Base-by-base conservation (phyloP, 2,888 invertebrate genomes). In the Melitaea athalia region DNA sequence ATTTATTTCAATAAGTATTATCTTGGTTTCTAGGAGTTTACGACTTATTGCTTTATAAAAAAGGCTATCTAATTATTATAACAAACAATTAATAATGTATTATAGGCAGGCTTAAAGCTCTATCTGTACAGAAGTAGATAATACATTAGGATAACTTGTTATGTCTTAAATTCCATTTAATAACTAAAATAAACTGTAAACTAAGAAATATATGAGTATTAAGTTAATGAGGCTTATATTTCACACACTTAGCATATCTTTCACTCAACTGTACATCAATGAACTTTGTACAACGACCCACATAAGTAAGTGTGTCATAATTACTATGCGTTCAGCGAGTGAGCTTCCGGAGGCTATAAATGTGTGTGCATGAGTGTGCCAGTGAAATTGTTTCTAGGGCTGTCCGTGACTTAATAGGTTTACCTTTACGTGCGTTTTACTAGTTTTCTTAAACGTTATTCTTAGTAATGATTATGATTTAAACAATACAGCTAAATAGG, bases 261-360 rank as follows among this genome's bases (percentile, higher is more conserved):
- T n/a, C 38, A 42, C 11, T 42, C n/a, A 42, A 42, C 57, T 42
- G 57, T 57, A 57, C 42, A 42, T 57, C 57, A 57, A 57, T 42
- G 57, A 42, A n/a, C 12, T 17, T 31, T n/a, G 55, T 15, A 55
- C 47, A n/a, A 14, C 59, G 47, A 63, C 62, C 61, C 59, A 64
- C 31, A 49, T 70, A 49, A 24, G 62, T 70, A 70, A 64, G 62
- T 70, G 64, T 67, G 67, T 17, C 67, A 14, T 17, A 53, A 70
- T 68, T 70, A 38, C 52, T 64, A 70, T 70, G 70, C 70, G 59
- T 15, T 38, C 6, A 59, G 67, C 24, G 61, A 42, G 61, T 49
- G 15, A 14, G 59, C 62, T 70, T 70, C 70, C 68, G 70, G 64
- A 63, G 45, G 33, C 64, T 42, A 31, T 57, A 14, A 55, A 38